These are phyloP conservation scores for Drosophila quinaria DNA, from an alignment of 2,888 invertebrate genomes.

Conservation along the genomic window DNA sequence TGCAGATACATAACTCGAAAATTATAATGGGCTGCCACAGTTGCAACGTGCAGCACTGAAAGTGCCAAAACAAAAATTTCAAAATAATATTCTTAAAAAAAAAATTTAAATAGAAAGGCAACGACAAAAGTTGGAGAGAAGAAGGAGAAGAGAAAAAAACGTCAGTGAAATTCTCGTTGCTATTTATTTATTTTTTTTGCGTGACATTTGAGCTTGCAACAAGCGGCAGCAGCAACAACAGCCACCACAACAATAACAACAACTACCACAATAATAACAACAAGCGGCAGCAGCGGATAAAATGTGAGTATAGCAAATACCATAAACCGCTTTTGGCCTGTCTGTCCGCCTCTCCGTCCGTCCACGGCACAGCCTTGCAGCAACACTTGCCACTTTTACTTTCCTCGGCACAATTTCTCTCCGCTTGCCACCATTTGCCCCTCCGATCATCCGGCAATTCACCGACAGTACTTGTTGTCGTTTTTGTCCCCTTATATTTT, in stretches of 20 bases:
- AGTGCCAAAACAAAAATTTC: constrained; percentile 28
- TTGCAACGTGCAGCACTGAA: constrained; percentile 56
- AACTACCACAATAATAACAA: constrained; percentile 14
- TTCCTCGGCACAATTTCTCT: constrained; percentile 2
- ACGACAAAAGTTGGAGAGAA: constrained; percentile 1
- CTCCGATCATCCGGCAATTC: constrained; percentile 13
- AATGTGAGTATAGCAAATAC: constrained; percentile 49
- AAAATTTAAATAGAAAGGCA: constrained; percentile 7
- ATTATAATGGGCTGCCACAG: constrained; percentile 54
- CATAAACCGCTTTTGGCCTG: constrained; percentile 47
- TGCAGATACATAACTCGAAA: constrained; percentile 32
- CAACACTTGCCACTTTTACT: constrained; percentile 52
- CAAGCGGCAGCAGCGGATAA: constrained; percentile 34
- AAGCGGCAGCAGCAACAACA: constrained; percentile 27
- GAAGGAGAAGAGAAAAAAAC: constrained; percentile 15
- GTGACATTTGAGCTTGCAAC: constrained; percentile 57
- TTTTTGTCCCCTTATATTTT: background rate
- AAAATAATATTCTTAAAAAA: constrained; percentile 14
- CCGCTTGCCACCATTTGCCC: background rate
- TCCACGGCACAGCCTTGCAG: constrained; percentile 18
- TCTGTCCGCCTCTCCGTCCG: no score
- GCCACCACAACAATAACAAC: constrained; percentile 8
- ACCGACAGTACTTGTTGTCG: constrained; percentile 4
- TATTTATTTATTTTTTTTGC: constrained; percentile 39
- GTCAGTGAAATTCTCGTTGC: constrained; percentile 45